phyloP scores from a whole-genome alignment of 64 coral and sea anemone genomes.

The Stylophora pistillata region DNA sequence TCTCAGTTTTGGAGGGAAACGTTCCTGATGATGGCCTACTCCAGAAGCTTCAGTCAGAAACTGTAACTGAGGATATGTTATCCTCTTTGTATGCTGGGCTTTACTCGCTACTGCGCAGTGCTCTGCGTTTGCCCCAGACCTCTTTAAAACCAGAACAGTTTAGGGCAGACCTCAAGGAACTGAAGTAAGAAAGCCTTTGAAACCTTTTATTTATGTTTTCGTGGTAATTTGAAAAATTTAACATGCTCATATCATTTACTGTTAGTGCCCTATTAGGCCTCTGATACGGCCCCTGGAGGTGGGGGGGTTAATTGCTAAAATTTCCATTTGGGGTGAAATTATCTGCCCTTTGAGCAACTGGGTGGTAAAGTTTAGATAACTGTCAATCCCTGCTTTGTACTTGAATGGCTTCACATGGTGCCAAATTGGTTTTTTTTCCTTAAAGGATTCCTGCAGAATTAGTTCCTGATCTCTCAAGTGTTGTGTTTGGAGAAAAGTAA shows the following conservation, averaged over 20 bases:
- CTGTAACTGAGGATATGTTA: constrained; percentile 67
- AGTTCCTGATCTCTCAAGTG: constrained; percentile 79
- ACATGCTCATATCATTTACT: too few species aligned
- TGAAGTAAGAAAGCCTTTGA: constrained; percentile 54
- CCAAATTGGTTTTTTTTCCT: neutral
- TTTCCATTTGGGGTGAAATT: too few species aligned
- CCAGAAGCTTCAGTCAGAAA: constrained; percentile 49
- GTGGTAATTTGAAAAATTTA: too few species aligned
- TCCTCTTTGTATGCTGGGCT: constrained; percentile 75
- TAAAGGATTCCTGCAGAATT: constrained; percentile 78
- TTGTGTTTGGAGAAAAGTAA: constrained; percentile 94
- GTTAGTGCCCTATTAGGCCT: too few species aligned
- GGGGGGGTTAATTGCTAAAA: too few species aligned
- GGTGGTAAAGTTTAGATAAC: too few species aligned
- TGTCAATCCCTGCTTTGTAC: neutral
- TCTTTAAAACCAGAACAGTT: constrained; percentile 84
- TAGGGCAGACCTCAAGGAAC: constrained; percentile 74
- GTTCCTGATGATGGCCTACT: constrained; percentile 63
- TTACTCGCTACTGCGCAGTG: constrained; percentile 61
- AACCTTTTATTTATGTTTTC: too few species aligned
- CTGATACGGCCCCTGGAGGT: too few species aligned
- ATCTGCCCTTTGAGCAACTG: neutral
- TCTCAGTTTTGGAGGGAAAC: constrained; percentile 73
- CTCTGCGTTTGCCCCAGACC: constrained; percentile 64
- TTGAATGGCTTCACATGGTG: neutral